Evolutionary conservation across 2,888 invertebrate species (phyloP).

Genomic region (Drosophila colorata): DNA sequence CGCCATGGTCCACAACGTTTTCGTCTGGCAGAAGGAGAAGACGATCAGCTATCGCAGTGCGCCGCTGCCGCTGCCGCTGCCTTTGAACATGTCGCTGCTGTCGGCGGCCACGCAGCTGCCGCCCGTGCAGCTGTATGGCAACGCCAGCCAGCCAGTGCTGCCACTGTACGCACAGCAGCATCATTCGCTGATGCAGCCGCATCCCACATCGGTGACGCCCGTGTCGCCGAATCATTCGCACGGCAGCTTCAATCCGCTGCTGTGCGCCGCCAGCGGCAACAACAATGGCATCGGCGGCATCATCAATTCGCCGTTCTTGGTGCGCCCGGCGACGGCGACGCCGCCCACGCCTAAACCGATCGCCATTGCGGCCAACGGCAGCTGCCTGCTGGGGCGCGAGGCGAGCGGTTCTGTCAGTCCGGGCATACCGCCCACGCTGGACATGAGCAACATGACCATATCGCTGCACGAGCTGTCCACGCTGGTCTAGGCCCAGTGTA

Average conservation of each 20-base stretch:
- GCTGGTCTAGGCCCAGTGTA: conserved; percentile 86
- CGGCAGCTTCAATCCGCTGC: conserved; percentile 84
- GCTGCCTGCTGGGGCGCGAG: conserved; percentile 67
- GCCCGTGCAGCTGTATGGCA: conserved; percentile 71
- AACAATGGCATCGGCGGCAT: conserved; percentile 66
- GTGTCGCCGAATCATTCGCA: conserved; percentile 85
- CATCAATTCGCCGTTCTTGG: conserved; percentile 78
- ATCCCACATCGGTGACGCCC: conserved; percentile 85
- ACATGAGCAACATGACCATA: conserved; percentile 88
- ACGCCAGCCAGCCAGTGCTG: conserved; percentile 11
- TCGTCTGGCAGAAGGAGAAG: conserved; percentile 96
- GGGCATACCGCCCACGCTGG: conserved; percentile 87
- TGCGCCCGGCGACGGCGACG: conserved; percentile 85
- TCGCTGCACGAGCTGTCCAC: conserved; percentile 90
- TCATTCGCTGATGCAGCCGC: conserved; percentile 59
- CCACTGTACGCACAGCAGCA: conserved; percentile 49
- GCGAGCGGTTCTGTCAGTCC: conserved; percentile 88
- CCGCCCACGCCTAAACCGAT: conserved; percentile 84
- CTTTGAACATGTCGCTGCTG: conserved; percentile 69
- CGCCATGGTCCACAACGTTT: conserved; percentile 97
- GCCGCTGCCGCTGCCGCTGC: conserved; percentile 38
- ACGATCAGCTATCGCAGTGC: conserved; percentile 90
- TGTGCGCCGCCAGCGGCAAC: conserved; percentile 45
- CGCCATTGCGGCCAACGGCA: conserved; percentile 54
- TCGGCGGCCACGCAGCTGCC: conserved; percentile 55